Conservation (phyloP, 2,113 vertebrate species). For the Micronycteris hirsuta region DNA sequence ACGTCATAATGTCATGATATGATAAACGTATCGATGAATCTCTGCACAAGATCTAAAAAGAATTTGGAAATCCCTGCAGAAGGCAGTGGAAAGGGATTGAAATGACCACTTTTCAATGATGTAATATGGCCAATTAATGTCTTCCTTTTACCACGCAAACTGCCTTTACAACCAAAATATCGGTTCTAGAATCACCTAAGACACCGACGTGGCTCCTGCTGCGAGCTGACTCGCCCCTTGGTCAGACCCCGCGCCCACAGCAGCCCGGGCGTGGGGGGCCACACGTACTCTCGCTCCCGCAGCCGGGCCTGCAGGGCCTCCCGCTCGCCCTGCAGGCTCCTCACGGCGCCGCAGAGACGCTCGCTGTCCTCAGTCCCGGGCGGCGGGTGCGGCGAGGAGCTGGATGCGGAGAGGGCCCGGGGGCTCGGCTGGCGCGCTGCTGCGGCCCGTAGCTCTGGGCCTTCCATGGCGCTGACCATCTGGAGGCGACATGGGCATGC, state of each 20-base stretch:
- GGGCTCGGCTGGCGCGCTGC: background rate
- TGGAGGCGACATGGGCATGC: constrained; percentile 21
- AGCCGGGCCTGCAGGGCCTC: constrained; percentile 80
- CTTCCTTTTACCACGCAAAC: background rate
- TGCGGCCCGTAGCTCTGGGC: background rate
- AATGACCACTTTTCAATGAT: rapidly evolving
- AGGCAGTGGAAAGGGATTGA: background rate
- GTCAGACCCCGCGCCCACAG: too few species aligned
- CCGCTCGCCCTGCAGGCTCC: constrained; percentile 81
- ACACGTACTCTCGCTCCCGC: constrained; percentile 84
- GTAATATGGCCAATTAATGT: background rate
- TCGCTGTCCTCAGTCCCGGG: constrained; percentile 67
- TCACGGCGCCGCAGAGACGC: constrained; percentile 73
- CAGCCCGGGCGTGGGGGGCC: too few species aligned
- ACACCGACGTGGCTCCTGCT: rapidly evolving
- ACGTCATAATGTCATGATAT: too few species aligned
- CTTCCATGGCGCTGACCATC: constrained; percentile 73
- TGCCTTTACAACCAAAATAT: background rate
- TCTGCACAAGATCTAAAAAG: background rate
- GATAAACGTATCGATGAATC: background rate
- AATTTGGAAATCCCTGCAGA: background rate
- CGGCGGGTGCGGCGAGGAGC: constrained; percentile 7
- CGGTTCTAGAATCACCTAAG: background rate
- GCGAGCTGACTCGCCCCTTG: rapidly evolving
- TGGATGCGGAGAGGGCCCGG: background rate